These are phyloP conservation scores for Leptinotarsa peninsularis DNA, from an alignment of 2,888 invertebrate genomes.

Conservation along the genomic window DNA sequence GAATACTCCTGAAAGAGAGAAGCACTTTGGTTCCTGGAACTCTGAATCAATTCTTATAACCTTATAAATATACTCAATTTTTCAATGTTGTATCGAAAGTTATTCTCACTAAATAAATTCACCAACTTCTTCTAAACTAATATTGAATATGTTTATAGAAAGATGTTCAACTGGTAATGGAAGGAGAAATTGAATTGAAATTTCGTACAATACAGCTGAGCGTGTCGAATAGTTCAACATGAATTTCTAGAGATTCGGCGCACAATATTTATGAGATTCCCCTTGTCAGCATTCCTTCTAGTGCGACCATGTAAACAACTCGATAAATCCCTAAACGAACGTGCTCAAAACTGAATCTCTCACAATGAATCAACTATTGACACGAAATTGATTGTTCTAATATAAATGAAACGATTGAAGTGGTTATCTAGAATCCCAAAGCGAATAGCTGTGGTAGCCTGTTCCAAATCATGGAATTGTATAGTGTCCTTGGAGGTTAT, in stretches of 20 bases:
- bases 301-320: neutral
- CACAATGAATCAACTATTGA: neutral
- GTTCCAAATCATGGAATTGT: neutral
- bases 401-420: neutral
- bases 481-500: neutral
- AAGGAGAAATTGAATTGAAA: neutral
- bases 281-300: neutral
- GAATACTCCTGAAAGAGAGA: too few species aligned
- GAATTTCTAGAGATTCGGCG: neutral
- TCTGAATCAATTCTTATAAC: too few species aligned
- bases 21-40: too few species aligned
- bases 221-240: neutral
- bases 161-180: neutral
- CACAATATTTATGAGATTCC: too few species aligned
- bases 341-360: slow-evolving; percentile 6
- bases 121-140: too few species aligned
- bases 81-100: too few species aligned
- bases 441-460: neutral
- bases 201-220: neutral
- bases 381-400: slow-evolving; percentile 2
- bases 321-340: neutral
- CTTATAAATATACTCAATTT: too few species aligned
- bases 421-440: neutral
- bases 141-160: too few species aligned
- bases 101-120: too few species aligned